phyloP scores from a whole-genome alignment of 2,888 invertebrate genomes.

The Nephrotoma flavescens region DNA sequence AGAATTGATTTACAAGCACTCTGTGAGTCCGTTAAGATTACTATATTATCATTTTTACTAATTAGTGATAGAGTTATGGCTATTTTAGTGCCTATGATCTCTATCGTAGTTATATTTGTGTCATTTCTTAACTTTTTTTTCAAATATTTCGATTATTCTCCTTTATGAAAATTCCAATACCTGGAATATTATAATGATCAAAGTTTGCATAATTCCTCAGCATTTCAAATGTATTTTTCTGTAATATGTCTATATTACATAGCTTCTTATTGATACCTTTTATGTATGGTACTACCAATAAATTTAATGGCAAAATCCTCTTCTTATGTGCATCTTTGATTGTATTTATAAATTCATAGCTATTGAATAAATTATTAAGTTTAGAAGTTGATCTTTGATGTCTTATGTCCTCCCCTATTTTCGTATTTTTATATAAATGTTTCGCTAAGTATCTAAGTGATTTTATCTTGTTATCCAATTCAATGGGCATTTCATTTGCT shows the following conservation, averaged over 20 bases:
- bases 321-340: neutral
- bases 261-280: neutral
- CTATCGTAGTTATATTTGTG: neutral
- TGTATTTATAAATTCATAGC: no score
- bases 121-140: neutral
- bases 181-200: neutral
- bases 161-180: neutral
- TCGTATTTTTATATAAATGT: neutral
- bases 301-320: neutral
- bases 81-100: neutral
- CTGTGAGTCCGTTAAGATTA: neutral
- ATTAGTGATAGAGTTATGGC: neutral
- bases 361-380: neutral
- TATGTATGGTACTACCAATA: neutral
- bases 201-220: neutral
- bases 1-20: neutral
- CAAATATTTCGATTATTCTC: neutral
- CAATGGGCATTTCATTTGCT: neutral
- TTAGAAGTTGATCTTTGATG: neutral
- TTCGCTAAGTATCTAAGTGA: neutral
- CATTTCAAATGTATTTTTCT: neutral
- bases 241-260: neutral
- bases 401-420: neutral
- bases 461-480: neutral
- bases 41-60: neutral